A percentile compares a stretch with the other conserved stretches of the same genome.
Evolutionary conservation across 1,140 invertebrate species (phyloP).

Genomic region (Acromyrmex echinatior): DNA sequence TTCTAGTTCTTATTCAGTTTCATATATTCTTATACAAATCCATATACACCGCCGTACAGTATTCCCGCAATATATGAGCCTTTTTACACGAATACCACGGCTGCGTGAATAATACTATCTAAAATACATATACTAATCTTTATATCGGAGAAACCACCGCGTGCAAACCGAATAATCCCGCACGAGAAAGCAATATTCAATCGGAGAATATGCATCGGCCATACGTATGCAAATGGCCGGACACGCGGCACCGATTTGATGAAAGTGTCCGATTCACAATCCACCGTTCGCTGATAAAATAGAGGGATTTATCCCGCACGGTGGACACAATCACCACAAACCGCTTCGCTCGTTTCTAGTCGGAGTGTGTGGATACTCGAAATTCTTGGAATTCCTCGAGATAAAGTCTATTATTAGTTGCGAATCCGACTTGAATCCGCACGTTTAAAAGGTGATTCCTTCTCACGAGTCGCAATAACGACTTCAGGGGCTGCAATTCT

Average conservation of each 20-base stretch:
- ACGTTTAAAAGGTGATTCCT: constrained; percentile 21
- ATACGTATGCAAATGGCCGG: constrained; percentile 68
- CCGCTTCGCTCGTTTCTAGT: neutral
- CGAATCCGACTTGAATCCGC: neutral
- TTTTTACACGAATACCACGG: constrained; percentile 14
- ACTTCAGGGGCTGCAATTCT: constrained; percentile 29
- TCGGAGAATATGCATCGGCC: constrained; percentile 67
- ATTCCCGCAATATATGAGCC: neutral
- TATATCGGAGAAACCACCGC: constrained; percentile 66
- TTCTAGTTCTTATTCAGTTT: neutral
- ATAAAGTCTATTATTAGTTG: constrained; percentile 37
- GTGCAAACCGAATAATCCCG: constrained; percentile 60
- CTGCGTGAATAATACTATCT: constrained; percentile 30
- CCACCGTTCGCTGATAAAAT: constrained; percentile 38
- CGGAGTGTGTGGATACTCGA: neutral
- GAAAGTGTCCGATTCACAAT: constrained; percentile 70
- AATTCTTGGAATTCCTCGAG: constrained; percentile 19
- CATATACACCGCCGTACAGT: neutral
- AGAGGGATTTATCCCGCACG: constrained; percentile 33
- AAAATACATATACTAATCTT: constrained; percentile 32
- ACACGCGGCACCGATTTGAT: constrained; percentile 69
- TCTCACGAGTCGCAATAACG: constrained; percentile 25
- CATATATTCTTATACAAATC: neutral
- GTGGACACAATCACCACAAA: neutral
- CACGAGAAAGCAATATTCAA: constrained; percentile 64